phyloP scores from a whole-genome alignment of 2,888 invertebrate genomes.

The Rutpela maculata region DNA sequence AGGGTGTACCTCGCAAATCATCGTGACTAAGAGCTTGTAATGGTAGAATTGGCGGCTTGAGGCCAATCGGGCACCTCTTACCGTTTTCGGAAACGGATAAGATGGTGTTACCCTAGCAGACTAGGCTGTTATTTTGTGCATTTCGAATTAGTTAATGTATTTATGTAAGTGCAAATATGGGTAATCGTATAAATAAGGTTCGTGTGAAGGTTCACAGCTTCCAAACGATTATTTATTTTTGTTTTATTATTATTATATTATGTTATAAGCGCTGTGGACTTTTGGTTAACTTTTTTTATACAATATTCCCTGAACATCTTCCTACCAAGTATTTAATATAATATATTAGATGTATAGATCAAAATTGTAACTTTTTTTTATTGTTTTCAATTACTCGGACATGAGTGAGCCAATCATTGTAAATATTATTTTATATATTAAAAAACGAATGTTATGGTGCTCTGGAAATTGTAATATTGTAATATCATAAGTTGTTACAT shows the following conservation, averaged over 20 bases:
- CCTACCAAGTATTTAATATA: constrained; percentile 74
- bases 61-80: constrained; percentile 68
- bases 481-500: constrained; percentile 68
- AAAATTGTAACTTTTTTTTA: constrained; percentile 63
- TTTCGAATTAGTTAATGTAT: constrained; percentile 65
- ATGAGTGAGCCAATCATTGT: constrained; percentile 58
- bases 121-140: constrained; percentile 72
- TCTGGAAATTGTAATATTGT: constrained; percentile 69
- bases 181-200: constrained; percentile 54
- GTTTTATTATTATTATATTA: constrained; percentile 42
- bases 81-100: constrained; percentile 71
- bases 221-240: constrained; percentile 56
- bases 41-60: constrained; percentile 67
- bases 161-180: constrained; percentile 67
- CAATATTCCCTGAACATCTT: constrained; percentile 69
- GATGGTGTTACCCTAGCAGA: constrained; percentile 66
- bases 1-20: constrained; percentile 71
- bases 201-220: constrained; percentile 45
- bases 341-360: constrained; percentile 66
- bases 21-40: constrained; percentile 59
- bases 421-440: constrained; percentile 59
- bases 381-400: constrained; percentile 54
- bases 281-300: constrained; percentile 50
- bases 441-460: constrained; percentile 73
- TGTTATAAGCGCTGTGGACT: constrained; percentile 28